Conservation (phyloP, 2,888 invertebrate genomes). For the Parnassius smintheus region DNA sequence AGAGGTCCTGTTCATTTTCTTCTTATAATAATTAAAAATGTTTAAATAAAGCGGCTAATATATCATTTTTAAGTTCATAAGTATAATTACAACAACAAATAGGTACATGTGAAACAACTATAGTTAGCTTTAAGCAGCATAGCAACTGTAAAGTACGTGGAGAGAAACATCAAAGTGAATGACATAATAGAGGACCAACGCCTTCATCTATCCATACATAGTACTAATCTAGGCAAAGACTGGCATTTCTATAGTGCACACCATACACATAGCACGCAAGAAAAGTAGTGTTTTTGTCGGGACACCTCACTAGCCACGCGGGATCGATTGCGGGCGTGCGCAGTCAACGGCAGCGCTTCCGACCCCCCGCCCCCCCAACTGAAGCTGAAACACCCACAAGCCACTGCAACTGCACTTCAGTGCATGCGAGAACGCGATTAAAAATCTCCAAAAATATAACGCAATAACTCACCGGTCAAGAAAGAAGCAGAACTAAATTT, state of each 20-base stretch:
- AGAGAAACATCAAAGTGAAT: conserved; percentile 70
- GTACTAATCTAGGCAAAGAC: conserved; percentile 30
- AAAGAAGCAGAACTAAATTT: conserved; percentile 31
- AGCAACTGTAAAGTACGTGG: conserved; percentile 40
- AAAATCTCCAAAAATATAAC: conserved; percentile 51
- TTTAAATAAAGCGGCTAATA: conserved; percentile 10
- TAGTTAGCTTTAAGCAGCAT: conserved; percentile 36
- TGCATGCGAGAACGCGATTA: conserved; percentile 66
- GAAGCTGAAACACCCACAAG: conserved; percentile 47
- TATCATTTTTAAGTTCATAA: conserved; percentile 10
- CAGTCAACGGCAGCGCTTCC: conserved; percentile 50
- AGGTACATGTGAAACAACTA: conserved; percentile 33
- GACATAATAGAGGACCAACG: conserved; percentile 65
- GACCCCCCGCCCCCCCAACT: conserved; percentile 43
- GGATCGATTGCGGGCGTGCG: conserved; percentile 78
- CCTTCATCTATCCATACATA: conserved; percentile 42
- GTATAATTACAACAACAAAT: conserved; percentile 37
- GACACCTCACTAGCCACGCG: conserved; percentile 63
- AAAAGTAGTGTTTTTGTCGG: conserved; percentile 58
- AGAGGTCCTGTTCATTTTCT: background rate
- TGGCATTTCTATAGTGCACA: conserved; percentile 32
- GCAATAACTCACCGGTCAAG: conserved; percentile 34
- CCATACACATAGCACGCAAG: conserved; percentile 46
- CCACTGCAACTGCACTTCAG: conserved; percentile 76
- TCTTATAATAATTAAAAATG: background rate